Evolutionary conservation across 2,797 vertebrate species (phyloP).

Genomic region (Argya squamiceps): DNA sequence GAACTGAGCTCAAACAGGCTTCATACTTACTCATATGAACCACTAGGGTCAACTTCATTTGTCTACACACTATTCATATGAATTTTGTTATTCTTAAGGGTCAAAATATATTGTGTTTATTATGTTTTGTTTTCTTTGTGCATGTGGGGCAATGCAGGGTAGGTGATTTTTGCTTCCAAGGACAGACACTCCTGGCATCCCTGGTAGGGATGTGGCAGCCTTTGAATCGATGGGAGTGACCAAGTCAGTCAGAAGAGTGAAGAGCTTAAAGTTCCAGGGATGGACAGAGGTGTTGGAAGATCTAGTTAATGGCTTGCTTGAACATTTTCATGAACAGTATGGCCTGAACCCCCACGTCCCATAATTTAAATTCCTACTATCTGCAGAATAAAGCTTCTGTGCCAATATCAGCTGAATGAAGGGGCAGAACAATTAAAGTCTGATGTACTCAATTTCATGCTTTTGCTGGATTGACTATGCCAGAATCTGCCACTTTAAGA

Average conservation of each 20-base stretch:
- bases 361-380: neutral
- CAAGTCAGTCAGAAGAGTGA: neutral
- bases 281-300: neutral
- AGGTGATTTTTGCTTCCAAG: neutral
- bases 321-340: neutral
- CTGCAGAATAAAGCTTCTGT: neutral
- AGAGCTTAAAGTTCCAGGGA: neutral
- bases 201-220: neutral
- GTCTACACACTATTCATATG: neutral
- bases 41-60: neutral
- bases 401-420: neutral
- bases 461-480: neutral
- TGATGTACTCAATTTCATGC: neutral
- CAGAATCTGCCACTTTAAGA: neutral
- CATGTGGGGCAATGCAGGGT: rapidly evolving
- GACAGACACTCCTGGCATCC: neutral
- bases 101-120: neutral
- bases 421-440: neutral
- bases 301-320: neutral
- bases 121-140: neutral
- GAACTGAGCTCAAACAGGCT: neutral
- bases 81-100: neutral
- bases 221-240: neutral
- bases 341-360: neutral
- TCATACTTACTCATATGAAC: neutral